Evolutionary conservation across 2,888 invertebrate genomes (phyloP).

Genomic region (Drymonia ruficornis): DNA sequence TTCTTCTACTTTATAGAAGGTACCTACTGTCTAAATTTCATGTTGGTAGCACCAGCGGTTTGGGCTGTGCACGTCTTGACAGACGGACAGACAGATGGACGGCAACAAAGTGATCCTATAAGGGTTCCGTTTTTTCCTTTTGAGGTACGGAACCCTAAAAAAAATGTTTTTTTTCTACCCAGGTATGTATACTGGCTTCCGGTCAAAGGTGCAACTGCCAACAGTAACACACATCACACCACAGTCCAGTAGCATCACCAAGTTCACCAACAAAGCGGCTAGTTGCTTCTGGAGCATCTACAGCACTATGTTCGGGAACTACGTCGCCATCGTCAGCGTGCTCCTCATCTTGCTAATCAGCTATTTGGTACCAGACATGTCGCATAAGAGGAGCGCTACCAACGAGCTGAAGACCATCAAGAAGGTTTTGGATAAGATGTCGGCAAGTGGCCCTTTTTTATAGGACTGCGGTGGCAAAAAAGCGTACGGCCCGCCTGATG

Average conservation of each 20-base stretch:
- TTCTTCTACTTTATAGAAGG: too few relatives aligned
- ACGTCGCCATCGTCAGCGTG: constrained; percentile 48
- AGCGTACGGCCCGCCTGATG: too few relatives aligned
- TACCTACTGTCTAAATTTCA: too few relatives aligned
- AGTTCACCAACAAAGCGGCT: constrained; percentile 20
- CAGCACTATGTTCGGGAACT: constrained; percentile 44
- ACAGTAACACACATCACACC: neutral
- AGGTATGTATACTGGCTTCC: constrained; percentile 4
- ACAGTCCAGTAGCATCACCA: constrained; percentile 12
- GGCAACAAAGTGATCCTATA: too few relatives aligned
- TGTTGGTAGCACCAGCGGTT: too few relatives aligned
- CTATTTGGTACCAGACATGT: constrained; percentile 59
- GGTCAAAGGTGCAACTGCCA: neutral
- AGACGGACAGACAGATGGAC: too few relatives aligned
- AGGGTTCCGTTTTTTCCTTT: too few relatives aligned
- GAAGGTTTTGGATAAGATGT: constrained; percentile 53
- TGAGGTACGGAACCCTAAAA: too few relatives aligned
- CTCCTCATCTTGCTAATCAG: constrained; percentile 55
- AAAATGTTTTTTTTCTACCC: neutral
- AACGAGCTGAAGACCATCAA: constrained; percentile 61
- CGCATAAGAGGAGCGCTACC: constrained; percentile 53
- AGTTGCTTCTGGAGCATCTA: constrained; percentile 39
- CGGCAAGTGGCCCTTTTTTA: constrained; percentile 51
- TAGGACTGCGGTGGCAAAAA: too few relatives aligned
- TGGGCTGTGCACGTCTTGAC: too few relatives aligned